These are phyloP conservation scores for Lomographa bimaculata DNA, from an alignment of 2,888 invertebrate species.

Conservation along the genomic window DNA sequence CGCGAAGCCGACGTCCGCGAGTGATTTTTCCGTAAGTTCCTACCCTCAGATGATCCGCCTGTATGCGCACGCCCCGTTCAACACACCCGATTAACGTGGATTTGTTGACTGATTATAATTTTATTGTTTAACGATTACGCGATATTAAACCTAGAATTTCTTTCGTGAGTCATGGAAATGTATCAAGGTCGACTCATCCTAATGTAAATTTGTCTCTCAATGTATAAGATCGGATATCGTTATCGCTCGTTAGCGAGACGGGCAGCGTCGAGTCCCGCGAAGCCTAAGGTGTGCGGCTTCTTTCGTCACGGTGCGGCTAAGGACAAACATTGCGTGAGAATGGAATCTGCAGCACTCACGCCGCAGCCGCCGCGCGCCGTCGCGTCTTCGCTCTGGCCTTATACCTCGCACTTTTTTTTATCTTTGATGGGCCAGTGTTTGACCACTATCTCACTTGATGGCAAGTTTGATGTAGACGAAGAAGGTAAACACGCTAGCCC, in stretches of 20 bases:
- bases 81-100: conserved; percentile 14
- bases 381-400: not conserved
- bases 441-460: too few species aligned
- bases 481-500: too few species aligned
- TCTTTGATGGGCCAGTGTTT: too few species aligned
- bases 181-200: conserved; percentile 59
- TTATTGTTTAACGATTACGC: conserved; percentile 24
- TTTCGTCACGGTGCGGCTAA: conserved; percentile 35
- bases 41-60: conserved; percentile 5
- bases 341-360: conserved; percentile 11
- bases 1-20: not conserved
- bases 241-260: conserved; percentile 43
- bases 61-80: not conserved
- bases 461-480: too few species aligned
- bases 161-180: conserved; percentile 35
- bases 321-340: conserved; percentile 32
- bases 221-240: conserved; percentile 63
- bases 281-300: conserved; percentile 25
- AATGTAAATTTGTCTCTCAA: conserved; percentile 67
- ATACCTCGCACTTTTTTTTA: conserved; percentile 2
- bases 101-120: conserved; percentile 23
- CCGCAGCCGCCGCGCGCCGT: conserved; percentile 1
- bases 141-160: conserved; percentile 21
- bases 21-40: too few species aligned
- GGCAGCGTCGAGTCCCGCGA: conserved; percentile 22